A percentile compares a stretch with the other conserved stretches of the same genome.
These are phyloP conservation scores for Marmota flaviventris DNA, from an alignment of 2,113 vertebrate species.

Conservation along the genomic window DNA sequence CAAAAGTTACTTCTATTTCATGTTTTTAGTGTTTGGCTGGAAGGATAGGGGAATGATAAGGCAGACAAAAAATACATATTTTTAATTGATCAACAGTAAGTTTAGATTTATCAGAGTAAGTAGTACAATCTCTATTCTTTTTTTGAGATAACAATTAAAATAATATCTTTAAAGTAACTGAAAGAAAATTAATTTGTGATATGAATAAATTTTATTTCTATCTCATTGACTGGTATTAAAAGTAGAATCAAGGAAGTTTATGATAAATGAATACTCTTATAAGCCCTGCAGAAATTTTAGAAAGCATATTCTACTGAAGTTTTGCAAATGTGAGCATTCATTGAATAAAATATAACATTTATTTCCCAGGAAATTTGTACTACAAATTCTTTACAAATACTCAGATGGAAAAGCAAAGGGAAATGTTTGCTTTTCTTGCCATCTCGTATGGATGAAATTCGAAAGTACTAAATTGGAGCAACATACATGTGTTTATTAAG, in stretches of 20 bases:
- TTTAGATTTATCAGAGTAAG: background rate
- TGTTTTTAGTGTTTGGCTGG: background rate
- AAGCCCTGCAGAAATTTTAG: constrained; percentile 13
- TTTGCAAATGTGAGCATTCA: constrained; percentile 37
- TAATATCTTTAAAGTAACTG: background rate
- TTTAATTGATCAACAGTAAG: background rate
- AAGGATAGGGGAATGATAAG: background rate
- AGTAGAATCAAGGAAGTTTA: background rate
- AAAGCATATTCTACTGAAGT: background rate
- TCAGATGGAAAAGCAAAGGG: background rate
- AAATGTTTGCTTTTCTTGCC: background rate
- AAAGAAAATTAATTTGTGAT: background rate
- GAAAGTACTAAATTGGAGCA: background rate
- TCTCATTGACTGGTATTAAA: background rate
- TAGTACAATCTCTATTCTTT: background rate
- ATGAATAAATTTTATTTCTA: background rate
- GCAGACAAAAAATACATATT: background rate
- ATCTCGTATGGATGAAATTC: background rate
- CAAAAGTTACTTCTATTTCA: background rate
- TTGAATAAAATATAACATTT: background rate
- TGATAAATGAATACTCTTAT: background rate
- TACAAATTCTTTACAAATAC: background rate
- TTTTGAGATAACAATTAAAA: background rate
- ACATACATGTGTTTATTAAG: constrained; percentile 38
- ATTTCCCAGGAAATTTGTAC: background rate